Base-by-base conservation (phyloP, 1,140 invertebrate species). In the Drosophila repleta region DNA sequence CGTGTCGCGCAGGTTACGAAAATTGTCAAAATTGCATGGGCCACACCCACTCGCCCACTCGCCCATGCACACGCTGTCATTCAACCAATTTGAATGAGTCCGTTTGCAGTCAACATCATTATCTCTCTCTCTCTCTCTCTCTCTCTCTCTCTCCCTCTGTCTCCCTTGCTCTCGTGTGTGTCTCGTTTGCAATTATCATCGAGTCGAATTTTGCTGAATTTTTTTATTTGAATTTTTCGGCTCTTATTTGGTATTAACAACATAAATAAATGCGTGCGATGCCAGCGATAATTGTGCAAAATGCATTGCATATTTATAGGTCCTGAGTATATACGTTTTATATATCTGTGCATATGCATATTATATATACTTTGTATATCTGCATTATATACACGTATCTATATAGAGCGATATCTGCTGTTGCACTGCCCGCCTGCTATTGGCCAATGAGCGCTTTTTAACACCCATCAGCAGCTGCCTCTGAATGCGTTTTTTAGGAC, bases 291-390 rank as follows among this genome's bases (percentile, higher is more conserved):
- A 83, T 80, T 84, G 72, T 56, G 55, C 41, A 68, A 58, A 87
- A 71, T 60, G 15, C 60, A 77, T 81, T 81, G 74, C 77, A 77
- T 85, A 85, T 85, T 80, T 77, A 85, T 75, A 63, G 69, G 64
- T 63, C 45, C 45, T 66, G 49, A 41, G n/a, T 35, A 48, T 37
- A 41, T 32, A 37, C 4, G 1, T 35, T 49, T 17, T 26, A 15
- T 62, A 49, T 39, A 37, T 4, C 32, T n/a, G 8, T 8, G 48
- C 1, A 43, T 32, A 11, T 2, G 46, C 0, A 20, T 37, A 29
- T 24, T 15, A 61, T 37, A 35, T 35, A 3, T 29, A 29, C 5
- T 29, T 29, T 8, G 1, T 29, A 29, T 29, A 29, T 29, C 29
- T 8, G 29, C 8, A 29, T 29, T 8, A 29, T 20, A 35, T 21